phyloP scores from a whole-genome alignment of 2,113 vertebrate species.

The Cynoglossus semilaevis region DNA sequence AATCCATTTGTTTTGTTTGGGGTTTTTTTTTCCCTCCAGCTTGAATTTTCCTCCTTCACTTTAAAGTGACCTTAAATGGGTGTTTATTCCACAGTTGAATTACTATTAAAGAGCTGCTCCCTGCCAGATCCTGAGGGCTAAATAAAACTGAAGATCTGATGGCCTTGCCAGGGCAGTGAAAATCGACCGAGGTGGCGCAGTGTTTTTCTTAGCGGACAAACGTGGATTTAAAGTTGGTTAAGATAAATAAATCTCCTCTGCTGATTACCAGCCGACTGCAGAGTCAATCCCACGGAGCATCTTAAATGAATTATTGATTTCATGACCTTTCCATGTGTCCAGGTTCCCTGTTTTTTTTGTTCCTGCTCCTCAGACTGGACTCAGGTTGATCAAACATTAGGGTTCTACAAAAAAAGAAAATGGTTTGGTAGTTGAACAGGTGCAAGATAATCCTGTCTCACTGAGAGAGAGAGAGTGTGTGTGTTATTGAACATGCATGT shows the following conservation, averaged over 20 bases:
- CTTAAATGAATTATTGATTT: conserved; percentile 83
- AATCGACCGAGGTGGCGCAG: conserved; percentile 59
- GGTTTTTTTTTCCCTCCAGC: conserved; percentile 6
- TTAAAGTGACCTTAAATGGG: conserved; percentile 28
- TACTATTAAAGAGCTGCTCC: conserved; percentile 36
- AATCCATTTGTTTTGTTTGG: conserved; percentile 10
- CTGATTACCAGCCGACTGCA: conserved; percentile 66
- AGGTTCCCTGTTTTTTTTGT: conserved; percentile 71
- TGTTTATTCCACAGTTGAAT: conserved; percentile 39
- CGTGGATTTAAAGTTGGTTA: conserved; percentile 69
- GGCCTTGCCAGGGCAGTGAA: conserved; percentile 56
- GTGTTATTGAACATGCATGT: no score
- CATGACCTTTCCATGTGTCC: conserved; percentile 75
- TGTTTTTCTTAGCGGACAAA: conserved; percentile 37
- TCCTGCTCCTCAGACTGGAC: conserved; percentile 66
- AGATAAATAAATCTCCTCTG: conserved; percentile 76
- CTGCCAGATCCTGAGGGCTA: conserved; percentile 44
- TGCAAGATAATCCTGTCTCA: no score
- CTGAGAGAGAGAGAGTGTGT: no score
- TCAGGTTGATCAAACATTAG: conserved; percentile 70
- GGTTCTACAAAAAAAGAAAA: conserved; percentile 62
- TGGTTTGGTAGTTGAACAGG: conserved; percentile 47
- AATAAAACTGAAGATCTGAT: conserved; percentile 55
- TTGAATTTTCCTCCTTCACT: conserved; percentile 17
- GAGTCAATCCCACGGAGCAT: conserved; percentile 71